Conservation (phyloP, 2,113 vertebrate species). For the Laticauda laticaudata region DNA sequence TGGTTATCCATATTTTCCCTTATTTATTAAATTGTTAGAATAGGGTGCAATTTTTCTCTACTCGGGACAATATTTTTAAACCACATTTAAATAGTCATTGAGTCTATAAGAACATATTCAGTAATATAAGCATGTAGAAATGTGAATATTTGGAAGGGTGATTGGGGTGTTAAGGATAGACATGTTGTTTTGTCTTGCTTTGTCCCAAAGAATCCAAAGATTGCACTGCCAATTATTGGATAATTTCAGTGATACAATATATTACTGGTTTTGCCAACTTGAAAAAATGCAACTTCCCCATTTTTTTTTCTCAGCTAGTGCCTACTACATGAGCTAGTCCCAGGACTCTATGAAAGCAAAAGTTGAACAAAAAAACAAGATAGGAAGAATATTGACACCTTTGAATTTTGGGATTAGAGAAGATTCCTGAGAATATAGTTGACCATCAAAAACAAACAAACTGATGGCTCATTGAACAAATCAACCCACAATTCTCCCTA, state of each 20-base stretch:
- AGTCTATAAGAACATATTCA: not conserved
- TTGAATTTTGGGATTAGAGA: not conserved
- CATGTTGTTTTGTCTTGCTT: not conserved
- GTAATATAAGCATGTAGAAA: not conserved
- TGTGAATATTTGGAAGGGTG: not conserved
- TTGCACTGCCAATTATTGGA: not conserved
- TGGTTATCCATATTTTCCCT: not conserved
- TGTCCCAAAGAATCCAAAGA: not conserved
- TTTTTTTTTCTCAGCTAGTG: not conserved
- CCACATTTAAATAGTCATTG: not conserved
- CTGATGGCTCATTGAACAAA: not conserved
- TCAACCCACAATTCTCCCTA: not conserved
- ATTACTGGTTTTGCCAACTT: not conserved
- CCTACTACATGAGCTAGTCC: not conserved
- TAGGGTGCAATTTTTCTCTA: not conserved
- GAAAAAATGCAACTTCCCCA: not conserved
- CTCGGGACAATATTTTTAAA: not conserved
- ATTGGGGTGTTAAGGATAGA: not conserved
- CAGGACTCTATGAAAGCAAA: not conserved
- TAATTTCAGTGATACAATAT: not conserved
- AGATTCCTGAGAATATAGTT: not conserved
- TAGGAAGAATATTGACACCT: not conserved
- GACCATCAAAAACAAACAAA: not conserved
- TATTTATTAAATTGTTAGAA: not conserved
- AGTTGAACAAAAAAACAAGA: not conserved